Evolutionary conservation across 2,113 vertebrate genomes (phyloP).

Genomic region (Pagrus major): DNA sequence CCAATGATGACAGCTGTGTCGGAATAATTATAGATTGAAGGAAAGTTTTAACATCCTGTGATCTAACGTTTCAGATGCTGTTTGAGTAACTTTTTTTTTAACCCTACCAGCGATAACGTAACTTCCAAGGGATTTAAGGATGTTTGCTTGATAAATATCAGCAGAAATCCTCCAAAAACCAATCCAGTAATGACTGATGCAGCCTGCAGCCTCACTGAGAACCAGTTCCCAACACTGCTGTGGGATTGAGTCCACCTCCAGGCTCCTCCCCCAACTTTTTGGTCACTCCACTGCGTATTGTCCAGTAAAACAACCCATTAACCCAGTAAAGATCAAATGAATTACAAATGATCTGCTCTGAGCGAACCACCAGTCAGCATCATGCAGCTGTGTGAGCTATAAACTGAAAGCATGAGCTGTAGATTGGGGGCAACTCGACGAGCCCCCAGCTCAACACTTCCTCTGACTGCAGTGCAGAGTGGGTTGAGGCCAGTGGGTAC

Average conservation of each 20-base stretch:
- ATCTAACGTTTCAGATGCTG: constrained; percentile 5
- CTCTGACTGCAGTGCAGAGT: constrained; percentile 14
- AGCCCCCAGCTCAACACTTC: constrained; percentile 18
- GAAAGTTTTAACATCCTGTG: constrained; percentile 1
- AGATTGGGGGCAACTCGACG: background rate
- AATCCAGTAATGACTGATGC: background rate
- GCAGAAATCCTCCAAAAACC: background rate
- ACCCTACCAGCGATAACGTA: background rate
- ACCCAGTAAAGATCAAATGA: constrained; percentile 14
- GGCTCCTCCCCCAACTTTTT: background rate
- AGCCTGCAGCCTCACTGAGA: background rate
- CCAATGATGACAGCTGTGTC: background rate
- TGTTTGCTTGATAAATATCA: constrained; percentile 11
- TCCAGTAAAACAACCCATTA: constrained; percentile 6
- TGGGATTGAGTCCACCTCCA: background rate
- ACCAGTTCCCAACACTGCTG: background rate
- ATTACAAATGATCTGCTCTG: constrained; percentile 6
- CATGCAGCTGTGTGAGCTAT: constrained; percentile 3
- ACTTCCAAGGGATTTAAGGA: constrained; percentile 3
- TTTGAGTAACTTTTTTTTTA: constrained; percentile 3
- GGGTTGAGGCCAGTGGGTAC: constrained; percentile 44
- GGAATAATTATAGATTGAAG: constrained; percentile 8
- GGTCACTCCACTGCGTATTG: background rate
- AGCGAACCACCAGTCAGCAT: constrained; percentile 1
- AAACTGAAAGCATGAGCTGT: constrained; percentile 3